Base-by-base conservation (phyloP, 2,797 vertebrate species). In the Remorina albescens region DNA sequence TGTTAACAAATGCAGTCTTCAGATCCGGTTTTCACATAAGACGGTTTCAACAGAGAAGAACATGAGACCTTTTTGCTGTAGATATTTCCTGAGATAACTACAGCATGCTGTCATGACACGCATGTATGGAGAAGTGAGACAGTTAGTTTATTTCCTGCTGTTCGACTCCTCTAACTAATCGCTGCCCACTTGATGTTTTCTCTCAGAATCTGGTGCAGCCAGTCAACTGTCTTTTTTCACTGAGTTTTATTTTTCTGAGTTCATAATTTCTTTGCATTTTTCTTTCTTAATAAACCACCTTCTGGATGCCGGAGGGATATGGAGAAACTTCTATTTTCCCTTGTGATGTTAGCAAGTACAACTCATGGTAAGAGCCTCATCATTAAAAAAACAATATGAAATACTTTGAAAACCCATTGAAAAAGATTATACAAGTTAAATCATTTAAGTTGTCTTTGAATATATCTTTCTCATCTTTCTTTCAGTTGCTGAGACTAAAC, bases 361-460 rank as follows among this genome's bases (percentile, higher is more conserved):
- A 71, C 72, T 5, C 57, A 82, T 5, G 89, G 91, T 92, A 88
- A 90, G 71, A 56, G 34, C 11, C 6, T 46, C n/a, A 16, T 61
- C 0, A 1, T 61, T 19, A 54, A 41, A 39, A 19, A 56, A 23
- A 30, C 23, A n/a, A 21, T 1, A 39, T 15, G 4, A 11, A 57
- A 37, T 15, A 63, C 16, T 50, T 16, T 66, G 9, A 42, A 41
- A 50, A 21, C 23, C 5, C 7, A 8, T 5, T 62, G 0, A 7
- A 42, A 53, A 16, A n/a, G 8, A 28, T 5, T 53, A 6, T 19
- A 28, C 34, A 42, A 28, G 4, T 1, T 15, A 2, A 71, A 21
- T 30, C 4, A 21, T 51, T 74, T 34, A n/a, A 12, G 1, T 1
- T 30, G 2, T 57, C 47, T 53, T 28, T 65, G 6, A 28, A 41